Evolutionary conservation across 2,888 invertebrate species (phyloP).

Genomic region (Nycteola revayana): DNA sequence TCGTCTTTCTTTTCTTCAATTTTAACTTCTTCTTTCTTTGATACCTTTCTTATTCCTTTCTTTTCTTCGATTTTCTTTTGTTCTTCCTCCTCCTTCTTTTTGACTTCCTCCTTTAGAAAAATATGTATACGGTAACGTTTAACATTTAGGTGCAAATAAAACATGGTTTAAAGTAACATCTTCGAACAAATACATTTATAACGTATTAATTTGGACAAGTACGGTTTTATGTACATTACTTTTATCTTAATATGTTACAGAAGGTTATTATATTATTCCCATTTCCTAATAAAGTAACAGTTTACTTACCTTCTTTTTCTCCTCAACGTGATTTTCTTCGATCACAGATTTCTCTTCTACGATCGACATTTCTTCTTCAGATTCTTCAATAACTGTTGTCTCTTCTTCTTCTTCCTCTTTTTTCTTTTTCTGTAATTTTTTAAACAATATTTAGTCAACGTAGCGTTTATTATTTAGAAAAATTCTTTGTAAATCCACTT

Average conservation of each 20-base stretch:
- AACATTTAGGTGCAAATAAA: too few species aligned
- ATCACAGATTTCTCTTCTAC: slow-evolving; percentile 72
- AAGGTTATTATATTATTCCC: too few species aligned
- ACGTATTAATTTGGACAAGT: too few species aligned
- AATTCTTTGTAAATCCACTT: too few species aligned
- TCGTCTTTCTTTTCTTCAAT: slow-evolving; percentile 51
- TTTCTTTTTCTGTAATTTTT: slow-evolving; percentile 72
- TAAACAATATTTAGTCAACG: too few species aligned
- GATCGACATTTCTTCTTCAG: slow-evolving; percentile 76
- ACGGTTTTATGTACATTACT: too few species aligned
- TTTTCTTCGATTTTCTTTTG: slow-evolving; percentile 46
- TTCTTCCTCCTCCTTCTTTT: slow-evolving; percentile 33
- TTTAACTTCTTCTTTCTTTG: slow-evolving; percentile 63
- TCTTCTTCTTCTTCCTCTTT: slow-evolving; percentile 70
- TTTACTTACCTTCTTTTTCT: slow-evolving; percentile 62
- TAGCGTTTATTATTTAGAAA: too few species aligned
- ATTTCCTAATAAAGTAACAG: too few species aligned
- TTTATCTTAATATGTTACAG: too few species aligned
- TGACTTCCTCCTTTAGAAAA: slow-evolving; percentile 43
- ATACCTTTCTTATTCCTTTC: slow-evolving; percentile 56
- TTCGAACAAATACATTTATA: too few species aligned
- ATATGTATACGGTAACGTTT: slow-evolving; percentile 2
- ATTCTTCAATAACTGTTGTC: slow-evolving; percentile 72
- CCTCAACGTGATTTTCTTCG: slow-evolving; percentile 77
- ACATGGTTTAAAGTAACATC: too few species aligned